Evolutionary conservation across 2,113 vertebrate species (phyloP), one percentile per base, ranked within the genome.

Genomic region (Paracanthobrama guichenoti): DNA sequence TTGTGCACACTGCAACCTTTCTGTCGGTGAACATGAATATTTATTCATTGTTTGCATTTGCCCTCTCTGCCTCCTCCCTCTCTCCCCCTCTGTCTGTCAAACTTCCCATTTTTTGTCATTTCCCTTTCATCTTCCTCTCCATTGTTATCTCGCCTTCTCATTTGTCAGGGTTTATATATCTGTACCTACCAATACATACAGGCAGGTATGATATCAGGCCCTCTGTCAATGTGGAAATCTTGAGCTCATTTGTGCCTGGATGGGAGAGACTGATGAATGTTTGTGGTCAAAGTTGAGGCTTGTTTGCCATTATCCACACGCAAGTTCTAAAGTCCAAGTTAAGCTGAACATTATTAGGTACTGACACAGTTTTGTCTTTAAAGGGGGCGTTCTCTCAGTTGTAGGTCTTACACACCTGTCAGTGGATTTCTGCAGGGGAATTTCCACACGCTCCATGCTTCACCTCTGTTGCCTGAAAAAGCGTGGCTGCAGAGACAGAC

Each of bases 1-100:
- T 82, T 66, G 14, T 79, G 59, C 57, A 84, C 79, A 83, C 77
- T 85, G 82, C 86, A 72, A 62, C 64, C 82, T 86, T 83, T 89
- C 78, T 89, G 72, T 73, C 60, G 79, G 76, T 79, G 77, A 87
- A 79, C 81, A 89, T 87, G 82, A 87, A 90, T 89, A 87, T 89
- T 62, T 87, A 86, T 89, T 84, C 42, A 22, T 66, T 81, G 73
- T 72, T 60, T 81, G 73, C 59, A 39, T 71, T 84, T 80, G 20
- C 72, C 64, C 44, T 77, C 59, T 55, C 62, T 22, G 53, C 22
- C 78, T 79, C 64, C 57, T 64, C 78, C 57, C 44, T n/a, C 71
- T 69, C 48, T 26, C 69, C 74, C 46, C 59, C 62, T 84, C 46
- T 81, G 28, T 81, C 79, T 64, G 44, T 73, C 75, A 77, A 35